Evolutionary conservation across 2,888 invertebrate species (phyloP).

Genomic region (Protodeltote pygarga): DNA sequence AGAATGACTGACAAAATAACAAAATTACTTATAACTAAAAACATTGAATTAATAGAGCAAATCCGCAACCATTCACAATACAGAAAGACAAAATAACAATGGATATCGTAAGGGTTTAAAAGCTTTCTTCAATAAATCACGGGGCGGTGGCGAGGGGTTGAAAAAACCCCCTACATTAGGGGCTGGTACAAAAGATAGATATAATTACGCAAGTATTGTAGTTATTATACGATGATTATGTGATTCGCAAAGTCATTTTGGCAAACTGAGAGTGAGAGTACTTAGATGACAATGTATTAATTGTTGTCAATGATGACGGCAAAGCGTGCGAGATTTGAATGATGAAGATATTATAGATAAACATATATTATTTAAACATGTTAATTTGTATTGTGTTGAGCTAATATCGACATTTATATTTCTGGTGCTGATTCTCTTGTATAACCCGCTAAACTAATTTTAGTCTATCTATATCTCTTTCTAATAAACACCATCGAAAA

Average conservation of each 20-base stretch:
- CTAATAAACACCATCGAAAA: no score
- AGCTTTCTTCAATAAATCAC: slow-evolving; percentile 85
- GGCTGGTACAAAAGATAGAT: slow-evolving; percentile 65
- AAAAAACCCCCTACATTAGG: slow-evolving; percentile 42
- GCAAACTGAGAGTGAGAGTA: no score
- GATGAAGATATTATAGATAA: slow-evolving; percentile 17
- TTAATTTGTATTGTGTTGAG: no score
- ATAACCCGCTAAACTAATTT: no score
- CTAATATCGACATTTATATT: no score
- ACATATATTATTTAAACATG: no score
- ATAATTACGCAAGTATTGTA: slow-evolving; percentile 76
- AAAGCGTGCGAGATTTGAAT: slow-evolving; percentile 28
- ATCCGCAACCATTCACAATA: slow-evolving; percentile 59
- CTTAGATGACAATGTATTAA: slow-evolving; percentile 27
- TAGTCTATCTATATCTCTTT: no score
- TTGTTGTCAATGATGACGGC: slow-evolving; percentile 30
- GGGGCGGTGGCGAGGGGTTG: slow-evolving; percentile 47
- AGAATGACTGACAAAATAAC: slow-evolving; percentile 2
- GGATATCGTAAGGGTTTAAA: slow-evolving; percentile 81
- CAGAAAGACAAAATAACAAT: slow-evolving; percentile 64
- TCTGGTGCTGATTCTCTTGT: no score
- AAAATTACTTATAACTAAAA: slow-evolving; percentile 36
- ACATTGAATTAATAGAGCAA: slow-evolving; percentile 72
- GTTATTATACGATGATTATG: slow-evolving; percentile 71
- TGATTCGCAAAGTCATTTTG: slow-evolving; percentile 63